These are phyloP conservation scores for Glaucomys volans DNA, from an alignment of 2,113 vertebrate genomes.

Conservation along the genomic window DNA sequence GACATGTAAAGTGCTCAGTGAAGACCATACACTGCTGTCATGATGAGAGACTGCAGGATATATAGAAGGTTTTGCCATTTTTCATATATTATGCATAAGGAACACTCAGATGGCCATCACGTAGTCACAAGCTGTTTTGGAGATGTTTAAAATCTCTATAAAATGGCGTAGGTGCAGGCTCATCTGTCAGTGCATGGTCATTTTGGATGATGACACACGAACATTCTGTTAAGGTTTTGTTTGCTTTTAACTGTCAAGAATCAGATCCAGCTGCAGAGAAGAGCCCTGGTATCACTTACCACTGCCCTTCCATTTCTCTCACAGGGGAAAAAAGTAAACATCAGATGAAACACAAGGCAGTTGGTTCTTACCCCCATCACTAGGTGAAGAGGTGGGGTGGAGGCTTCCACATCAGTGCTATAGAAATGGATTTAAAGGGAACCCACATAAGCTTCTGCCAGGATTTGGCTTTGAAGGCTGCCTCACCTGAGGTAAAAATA, in stretches of 20 bases:
- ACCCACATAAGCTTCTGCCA: conserved; percentile 47
- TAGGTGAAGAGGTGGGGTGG: background rate
- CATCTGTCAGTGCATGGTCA: background rate
- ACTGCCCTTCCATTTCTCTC: background rate
- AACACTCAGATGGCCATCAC: background rate
- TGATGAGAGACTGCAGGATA: background rate
- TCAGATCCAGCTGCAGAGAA: background rate
- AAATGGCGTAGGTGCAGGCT: too few relatives aligned
- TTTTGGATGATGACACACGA: background rate
- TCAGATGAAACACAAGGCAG: background rate
- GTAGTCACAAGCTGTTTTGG: background rate
- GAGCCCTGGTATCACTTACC: background rate
- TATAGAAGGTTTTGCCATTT: background rate
- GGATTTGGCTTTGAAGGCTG: conserved; percentile 63
- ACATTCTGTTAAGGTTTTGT: background rate
- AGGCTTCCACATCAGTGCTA: background rate
- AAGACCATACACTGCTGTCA: background rate
- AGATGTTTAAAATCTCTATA: background rate
- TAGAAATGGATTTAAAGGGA: background rate
- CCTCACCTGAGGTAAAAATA: conserved; percentile 75
- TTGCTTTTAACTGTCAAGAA: background rate
- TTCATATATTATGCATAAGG: background rate
- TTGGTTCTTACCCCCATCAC: background rate
- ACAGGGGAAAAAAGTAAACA: background rate
- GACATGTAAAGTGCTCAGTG: background rate